phyloP scores from a whole-genome alignment of 2,797 vertebrate genomes.

The Dendrocincla fuliginosa region DNA sequence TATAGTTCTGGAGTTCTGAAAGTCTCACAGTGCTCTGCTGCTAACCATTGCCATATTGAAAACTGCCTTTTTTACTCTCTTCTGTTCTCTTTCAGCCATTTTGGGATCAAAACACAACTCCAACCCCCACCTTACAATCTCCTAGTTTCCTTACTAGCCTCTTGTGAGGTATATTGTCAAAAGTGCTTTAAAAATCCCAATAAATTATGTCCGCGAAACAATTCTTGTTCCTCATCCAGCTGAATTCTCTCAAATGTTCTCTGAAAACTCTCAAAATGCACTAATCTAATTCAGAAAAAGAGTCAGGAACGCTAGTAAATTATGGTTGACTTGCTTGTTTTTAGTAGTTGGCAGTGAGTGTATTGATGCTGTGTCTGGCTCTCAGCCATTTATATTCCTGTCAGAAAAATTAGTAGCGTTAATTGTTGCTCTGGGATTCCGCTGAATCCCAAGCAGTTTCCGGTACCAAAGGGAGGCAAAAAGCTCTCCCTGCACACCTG shows the following conservation, averaged over 20 bases:
- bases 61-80: background rate
- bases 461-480: background rate
- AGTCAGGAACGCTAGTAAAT: constrained; percentile 16
- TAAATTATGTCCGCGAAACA: constrained; percentile 28
- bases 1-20: background rate
- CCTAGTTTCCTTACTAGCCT: constrained; percentile 20
- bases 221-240: background rate
- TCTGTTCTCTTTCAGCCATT: background rate
- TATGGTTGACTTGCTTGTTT: constrained; percentile 31
- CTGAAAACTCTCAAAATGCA: constrained; percentile 19
- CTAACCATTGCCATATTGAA: background rate
- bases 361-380: constrained; percentile 38
- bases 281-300: constrained; percentile 34
- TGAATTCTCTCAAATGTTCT: constrained; percentile 8
- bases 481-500: constrained; percentile 8
- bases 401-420: constrained; percentile 38
- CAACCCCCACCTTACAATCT: background rate
- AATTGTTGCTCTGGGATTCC: constrained; percentile 28
- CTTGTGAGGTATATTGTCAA: constrained; percentile 28
- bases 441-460: background rate
- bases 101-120: background rate
- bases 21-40: background rate
- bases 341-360: constrained; percentile 31
- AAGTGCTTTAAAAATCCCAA: background rate
- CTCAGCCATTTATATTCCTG: constrained; percentile 7